Evolutionary conservation across 2,113 vertebrate species (phyloP), one percentile per base, ranked within the genome.

Genomic region (Cinclus mexicanus): DNA sequence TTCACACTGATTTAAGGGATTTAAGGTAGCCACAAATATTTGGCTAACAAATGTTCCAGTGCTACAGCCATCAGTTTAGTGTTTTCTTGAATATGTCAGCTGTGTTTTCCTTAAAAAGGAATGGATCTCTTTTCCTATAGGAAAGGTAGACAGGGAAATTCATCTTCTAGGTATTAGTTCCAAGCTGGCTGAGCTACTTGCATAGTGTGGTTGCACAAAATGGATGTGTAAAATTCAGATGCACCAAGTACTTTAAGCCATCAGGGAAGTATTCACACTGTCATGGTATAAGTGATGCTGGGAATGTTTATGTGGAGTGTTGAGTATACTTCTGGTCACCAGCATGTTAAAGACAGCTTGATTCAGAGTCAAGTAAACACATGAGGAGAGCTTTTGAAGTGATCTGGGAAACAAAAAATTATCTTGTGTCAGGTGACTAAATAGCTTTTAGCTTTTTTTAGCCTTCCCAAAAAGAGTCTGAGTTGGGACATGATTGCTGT

Each of bases 371-470:
- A 41, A 42, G 28, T 68, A 72, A 91, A 60, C 14, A 55, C 26
- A 12, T 33, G 14, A 78, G 50, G 42, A 90, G 35, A 74, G 56
- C 52, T 91, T 33, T 71, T 71, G 59, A 83, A 74, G 80, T 67
- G 3, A 81, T 77, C 50, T 63, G 33, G 35, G 50, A 74, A 83
- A 49, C 83, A 69, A 86, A 86, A 69, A 44, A 26, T 57, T 93
- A 41, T 93, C 46, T 74, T 83, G 14, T 11, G 47, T 88, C 70
- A 90, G 90, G 92, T 94, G 83, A 91, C 83, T 83, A 59, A 86
- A 86, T 83, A 50, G 82, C 89, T 94, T 83, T 86, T 76, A 93
- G 67, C 71, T 90, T 77, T 93, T 92, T 96, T 92, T 88, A 96
- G 91, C 83, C 75, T 96, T n/a, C 68, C 44, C 79, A 28, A 77